phyloP scores from a whole-genome alignment of 2,888 invertebrate genomes.

The Dichetophora obliterata region DNA sequence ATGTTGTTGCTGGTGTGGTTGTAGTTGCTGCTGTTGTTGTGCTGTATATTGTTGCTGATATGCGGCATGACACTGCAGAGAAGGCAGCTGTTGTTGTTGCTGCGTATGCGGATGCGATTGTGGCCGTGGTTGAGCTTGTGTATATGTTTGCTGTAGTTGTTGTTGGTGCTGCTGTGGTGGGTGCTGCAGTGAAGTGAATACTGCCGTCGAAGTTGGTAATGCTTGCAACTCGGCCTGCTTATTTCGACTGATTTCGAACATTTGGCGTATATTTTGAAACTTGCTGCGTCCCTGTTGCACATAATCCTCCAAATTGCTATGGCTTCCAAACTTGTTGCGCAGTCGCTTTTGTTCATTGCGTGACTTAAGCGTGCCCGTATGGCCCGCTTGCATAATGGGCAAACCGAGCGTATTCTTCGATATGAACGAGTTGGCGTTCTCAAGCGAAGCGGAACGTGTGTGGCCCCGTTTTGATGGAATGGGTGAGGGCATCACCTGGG shows the following conservation, averaged over 20 bases:
- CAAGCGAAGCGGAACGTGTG: slow-evolving; percentile 67
- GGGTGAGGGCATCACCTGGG: slow-evolving; percentile 48
- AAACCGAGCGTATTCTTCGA: slow-evolving; percentile 63
- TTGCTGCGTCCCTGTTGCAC: slow-evolving; percentile 53
- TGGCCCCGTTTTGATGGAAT: slow-evolving; percentile 61
- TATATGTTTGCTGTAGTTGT: slow-evolving; percentile 8
- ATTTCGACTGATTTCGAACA: slow-evolving; percentile 64
- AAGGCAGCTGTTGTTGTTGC: slow-evolving; percentile 20
- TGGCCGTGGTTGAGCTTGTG: slow-evolving; percentile 1
- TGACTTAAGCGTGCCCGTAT: slow-evolving; percentile 67
- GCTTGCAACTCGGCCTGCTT: slow-evolving; percentile 46
- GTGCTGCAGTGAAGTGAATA: neutral
- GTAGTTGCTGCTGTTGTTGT: slow-evolving; percentile 42
- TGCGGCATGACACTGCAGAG: slow-evolving; percentile 31
- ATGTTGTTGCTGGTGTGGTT: slow-evolving; percentile 36
- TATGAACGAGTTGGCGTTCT: slow-evolving; percentile 59
- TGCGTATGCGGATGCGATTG: slow-evolving; percentile 6
- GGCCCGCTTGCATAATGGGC: slow-evolving; percentile 51
- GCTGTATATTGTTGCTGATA: slow-evolving; percentile 40
- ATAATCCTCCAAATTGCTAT: slow-evolving; percentile 66
- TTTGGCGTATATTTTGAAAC: slow-evolving; percentile 68
- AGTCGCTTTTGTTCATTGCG: slow-evolving; percentile 68
- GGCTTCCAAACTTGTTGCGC: slow-evolving; percentile 67
- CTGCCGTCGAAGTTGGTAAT: slow-evolving; percentile 42
- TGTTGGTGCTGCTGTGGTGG: slow-evolving; percentile 27